Conservation (phyloP, 2,797 vertebrate genomes). For the Denticeps clupeoides region DNA sequence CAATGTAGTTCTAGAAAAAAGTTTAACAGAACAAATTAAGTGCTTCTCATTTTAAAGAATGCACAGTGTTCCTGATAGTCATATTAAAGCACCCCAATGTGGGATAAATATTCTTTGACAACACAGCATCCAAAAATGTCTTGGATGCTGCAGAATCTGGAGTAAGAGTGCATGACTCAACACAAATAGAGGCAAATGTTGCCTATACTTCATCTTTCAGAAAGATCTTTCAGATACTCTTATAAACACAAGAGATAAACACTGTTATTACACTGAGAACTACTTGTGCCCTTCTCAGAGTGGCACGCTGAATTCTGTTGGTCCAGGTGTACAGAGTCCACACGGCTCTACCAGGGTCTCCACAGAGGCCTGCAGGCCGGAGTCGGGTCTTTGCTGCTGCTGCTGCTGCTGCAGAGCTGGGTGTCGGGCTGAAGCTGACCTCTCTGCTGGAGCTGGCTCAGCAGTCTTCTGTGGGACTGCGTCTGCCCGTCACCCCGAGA, state of each 20-base stretch:
- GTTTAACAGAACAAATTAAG: conserved; percentile 1
- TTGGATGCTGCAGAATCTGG: too few species aligned
- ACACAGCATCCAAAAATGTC: too few species aligned
- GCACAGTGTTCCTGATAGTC: background rate
- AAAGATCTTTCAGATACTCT: conserved; percentile 20
- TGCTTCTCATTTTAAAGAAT: background rate
- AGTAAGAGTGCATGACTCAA: conserved; percentile 21
- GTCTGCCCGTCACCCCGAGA: conserved; percentile 55
- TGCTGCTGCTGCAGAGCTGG: conserved; percentile 38
- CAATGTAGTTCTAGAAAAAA: too few species aligned
- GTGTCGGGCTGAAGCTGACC: conserved; percentile 36
- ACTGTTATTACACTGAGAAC: conserved; percentile 39
- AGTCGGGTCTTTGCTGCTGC: conserved; percentile 41
- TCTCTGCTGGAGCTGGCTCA: conserved; percentile 59
- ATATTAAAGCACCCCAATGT: background rate
- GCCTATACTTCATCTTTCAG: conserved; percentile 12
- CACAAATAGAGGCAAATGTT: conserved; percentile 27
- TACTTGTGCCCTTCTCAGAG: conserved; percentile 45
- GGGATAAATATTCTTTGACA: too few species aligned
- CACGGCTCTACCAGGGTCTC: conserved; percentile 65
- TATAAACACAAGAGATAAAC: conserved; percentile 25
- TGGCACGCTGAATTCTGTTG: conserved; percentile 28
- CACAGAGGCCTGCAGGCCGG: conserved; percentile 43
- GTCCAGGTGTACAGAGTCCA: background rate
- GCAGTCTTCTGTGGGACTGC: conserved; percentile 55